phyloP scores from a whole-genome alignment of 2,797 vertebrate genomes.

The Monodelphis domestica region DNA sequence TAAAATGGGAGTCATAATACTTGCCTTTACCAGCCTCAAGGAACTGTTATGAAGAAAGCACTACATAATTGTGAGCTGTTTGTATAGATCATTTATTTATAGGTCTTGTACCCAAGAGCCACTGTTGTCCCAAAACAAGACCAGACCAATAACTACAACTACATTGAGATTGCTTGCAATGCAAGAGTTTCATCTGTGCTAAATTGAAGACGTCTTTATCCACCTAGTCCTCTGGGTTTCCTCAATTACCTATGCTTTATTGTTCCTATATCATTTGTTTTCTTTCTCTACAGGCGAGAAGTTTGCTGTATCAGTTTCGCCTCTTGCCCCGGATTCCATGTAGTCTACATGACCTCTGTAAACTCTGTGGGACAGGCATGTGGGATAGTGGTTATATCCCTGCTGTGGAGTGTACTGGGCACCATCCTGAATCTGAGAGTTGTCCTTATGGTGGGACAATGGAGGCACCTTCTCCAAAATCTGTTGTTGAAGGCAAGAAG shows the following conservation, averaged over 20 bases:
- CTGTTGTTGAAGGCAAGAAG: slow-evolving; percentile 86
- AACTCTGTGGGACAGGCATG: slow-evolving; percentile 96
- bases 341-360: slow-evolving; percentile 96
- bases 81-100: neutral
- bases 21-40: neutral
- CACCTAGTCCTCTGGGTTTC: neutral
- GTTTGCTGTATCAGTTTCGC: slow-evolving; percentile 98
- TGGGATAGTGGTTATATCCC: slow-evolving; percentile 99
- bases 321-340: slow-evolving; percentile 95
- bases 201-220: neutral
- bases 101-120: neutral
- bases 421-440: slow-evolving; percentile 92
- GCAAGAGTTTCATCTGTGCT: neutral
- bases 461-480: slow-evolving; percentile 85
- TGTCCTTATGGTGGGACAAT: slow-evolving; percentile 95
- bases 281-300: slow-evolving; percentile 90
- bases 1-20: neutral
- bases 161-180: neutral
- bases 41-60: neutral
- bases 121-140: neutral
- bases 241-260: accelerated
- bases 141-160: neutral
- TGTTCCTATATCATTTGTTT: neutral
- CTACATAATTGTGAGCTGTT: neutral
- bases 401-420: slow-evolving; percentile 95